A percentile compares a stretch with the other conserved stretches of the same genome.
These are phyloP conservation scores for Aphidius gifuensis DNA, from an alignment of 1,140 invertebrate genomes.

Conservation along the genomic window DNA sequence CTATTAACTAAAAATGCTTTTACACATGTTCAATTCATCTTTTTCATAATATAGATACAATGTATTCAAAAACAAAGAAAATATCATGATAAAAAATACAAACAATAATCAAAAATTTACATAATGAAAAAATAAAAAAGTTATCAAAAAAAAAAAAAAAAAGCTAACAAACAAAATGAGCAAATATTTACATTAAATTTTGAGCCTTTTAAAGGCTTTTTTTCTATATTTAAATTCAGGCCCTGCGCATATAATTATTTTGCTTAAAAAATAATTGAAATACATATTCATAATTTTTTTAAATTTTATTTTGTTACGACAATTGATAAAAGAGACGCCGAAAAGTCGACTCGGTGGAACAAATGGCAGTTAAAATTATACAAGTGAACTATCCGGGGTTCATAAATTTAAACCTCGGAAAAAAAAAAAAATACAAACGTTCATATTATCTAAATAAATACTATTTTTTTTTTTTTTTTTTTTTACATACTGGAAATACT, in stretches of 20 bases:
- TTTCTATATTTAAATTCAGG: conserved; percentile 8
- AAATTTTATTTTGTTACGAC: too few relatives aligned
- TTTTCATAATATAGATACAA: conserved; percentile 19
- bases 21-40: conserved; percentile 35
- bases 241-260: conserved; percentile 13
- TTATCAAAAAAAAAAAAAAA: conserved; percentile 25
- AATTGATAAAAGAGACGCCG: background rate
- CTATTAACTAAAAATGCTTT: conserved; percentile 50
- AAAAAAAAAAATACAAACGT: conserved; percentile 14
- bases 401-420: conserved; percentile 1
- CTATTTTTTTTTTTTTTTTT: conserved; percentile 19
- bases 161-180: conserved; percentile 35
- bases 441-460: conserved; percentile 26
- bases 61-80: conserved; percentile 25
- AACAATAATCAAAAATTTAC: conserved; percentile 25
- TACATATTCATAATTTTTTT: too few relatives aligned
- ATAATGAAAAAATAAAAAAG: conserved; percentile 12
- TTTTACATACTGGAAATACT: conserved; percentile 20
- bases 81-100: conserved; percentile 20
- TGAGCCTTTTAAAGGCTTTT: background rate
- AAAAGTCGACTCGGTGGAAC: conserved; percentile 18
- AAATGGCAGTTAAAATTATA: conserved; percentile 19
- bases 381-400: conserved; percentile 1
- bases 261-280: conserved; percentile 11
- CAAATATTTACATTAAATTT: conserved; percentile 17